These are phyloP conservation scores for Lagenorhynchus albirostris DNA, from an alignment of 2,113 vertebrate species.

Conservation along the genomic window DNA sequence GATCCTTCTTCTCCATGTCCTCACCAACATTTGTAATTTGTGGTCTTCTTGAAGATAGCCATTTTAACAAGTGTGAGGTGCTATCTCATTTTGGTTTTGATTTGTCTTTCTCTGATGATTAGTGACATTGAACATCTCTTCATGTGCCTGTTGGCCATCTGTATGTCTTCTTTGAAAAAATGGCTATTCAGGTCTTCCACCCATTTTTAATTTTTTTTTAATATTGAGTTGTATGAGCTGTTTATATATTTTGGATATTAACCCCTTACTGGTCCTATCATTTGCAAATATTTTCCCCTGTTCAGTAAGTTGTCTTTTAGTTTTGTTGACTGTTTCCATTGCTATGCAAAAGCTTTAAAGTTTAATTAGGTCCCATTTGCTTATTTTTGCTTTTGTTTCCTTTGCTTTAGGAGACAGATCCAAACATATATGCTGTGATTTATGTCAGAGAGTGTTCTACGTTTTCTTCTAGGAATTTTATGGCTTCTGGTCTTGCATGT, in stretches of 20 bases:
- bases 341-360: background rate
- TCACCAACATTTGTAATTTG: background rate
- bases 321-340: background rate
- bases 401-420: background rate
- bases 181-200: background rate
- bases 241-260: background rate
- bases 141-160: background rate
- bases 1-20: background rate
- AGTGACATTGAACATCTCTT: background rate
- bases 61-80: background rate
- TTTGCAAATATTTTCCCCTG: background rate
- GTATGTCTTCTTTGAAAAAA: background rate
- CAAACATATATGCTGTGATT: background rate
- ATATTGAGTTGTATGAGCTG: background rate
- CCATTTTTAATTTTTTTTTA: background rate
- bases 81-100: background rate
- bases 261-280: background rate
- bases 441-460: background rate
- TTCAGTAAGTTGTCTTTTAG: background rate
- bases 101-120: background rate
- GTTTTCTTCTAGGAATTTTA: background rate
- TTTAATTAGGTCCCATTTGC: background rate
- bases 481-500: background rate
- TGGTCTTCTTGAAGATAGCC: background rate
- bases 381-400: background rate